phyloP scores from a whole-genome alignment of 1,140 invertebrate species.

The Saccostrea cuccullata region DNA sequence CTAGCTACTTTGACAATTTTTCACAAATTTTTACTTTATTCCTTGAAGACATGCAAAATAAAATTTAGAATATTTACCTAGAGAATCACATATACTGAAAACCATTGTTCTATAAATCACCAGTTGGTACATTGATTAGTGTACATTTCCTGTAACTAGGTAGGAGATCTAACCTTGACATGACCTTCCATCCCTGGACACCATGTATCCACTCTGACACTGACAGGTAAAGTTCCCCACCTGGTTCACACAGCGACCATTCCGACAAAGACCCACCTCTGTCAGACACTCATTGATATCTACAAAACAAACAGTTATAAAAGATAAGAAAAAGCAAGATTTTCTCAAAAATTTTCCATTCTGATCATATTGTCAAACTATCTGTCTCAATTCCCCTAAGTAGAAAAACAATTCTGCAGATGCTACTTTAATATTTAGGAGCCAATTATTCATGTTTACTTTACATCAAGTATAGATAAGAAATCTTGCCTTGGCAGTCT shows the following conservation, averaged over 20 bases:
- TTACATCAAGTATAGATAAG: too few species aligned
- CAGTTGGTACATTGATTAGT: background rate
- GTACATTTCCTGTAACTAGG: background rate
- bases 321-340: background rate
- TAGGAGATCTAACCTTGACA: conserved; percentile 82
- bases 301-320: conserved; percentile 52
- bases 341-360: background rate
- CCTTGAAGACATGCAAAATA: too few species aligned
- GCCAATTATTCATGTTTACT: too few species aligned
- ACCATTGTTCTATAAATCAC: background rate
- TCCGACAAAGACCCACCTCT: conserved; percentile 82
- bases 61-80: too few species aligned
- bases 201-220: conserved; percentile 79
- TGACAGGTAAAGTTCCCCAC: conserved; percentile 75
- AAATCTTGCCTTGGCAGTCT: conserved; percentile 80
- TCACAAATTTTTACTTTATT: too few species aligned
- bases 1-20: too few species aligned
- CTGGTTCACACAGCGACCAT: conserved; percentile 83
- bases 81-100: too few species aligned
- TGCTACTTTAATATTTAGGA: too few species aligned
- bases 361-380: background rate
- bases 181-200: conserved; percentile 81
- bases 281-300: conserved; percentile 87
- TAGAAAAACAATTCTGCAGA: too few species aligned
- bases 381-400: too few species aligned